Evolutionary conservation across 2,888 invertebrate species (phyloP).

Genomic region (Agrotis clavis): DNA sequence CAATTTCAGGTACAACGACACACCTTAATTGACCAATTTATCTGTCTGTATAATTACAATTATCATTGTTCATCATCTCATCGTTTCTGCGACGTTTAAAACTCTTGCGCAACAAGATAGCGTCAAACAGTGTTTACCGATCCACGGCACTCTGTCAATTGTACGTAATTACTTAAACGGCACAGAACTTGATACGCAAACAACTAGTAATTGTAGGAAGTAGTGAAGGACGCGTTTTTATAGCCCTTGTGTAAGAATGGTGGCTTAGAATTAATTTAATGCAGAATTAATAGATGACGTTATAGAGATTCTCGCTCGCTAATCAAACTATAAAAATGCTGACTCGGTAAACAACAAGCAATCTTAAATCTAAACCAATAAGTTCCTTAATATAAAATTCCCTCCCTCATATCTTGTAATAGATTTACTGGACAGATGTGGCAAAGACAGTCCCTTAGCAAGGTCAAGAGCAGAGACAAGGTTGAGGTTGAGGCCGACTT

Average conservation of each 20-base stretch:
- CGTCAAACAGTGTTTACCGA: constrained; percentile 45
- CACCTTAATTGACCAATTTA: constrained; percentile 3
- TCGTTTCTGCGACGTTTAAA: constrained; percentile 15
- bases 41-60: constrained; percentile 5
- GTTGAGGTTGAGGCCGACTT: constrained; percentile 51
- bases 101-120: constrained; percentile 32
- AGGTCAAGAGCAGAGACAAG: constrained; percentile 60
- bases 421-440: constrained; percentile 27
- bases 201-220: constrained; percentile 56
- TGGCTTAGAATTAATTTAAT: constrained; percentile 13
- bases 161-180: constrained; percentile 41
- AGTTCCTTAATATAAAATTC: constrained; percentile 5
- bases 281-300: neutral
- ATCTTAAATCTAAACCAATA: neutral
- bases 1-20: neutral
- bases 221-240: constrained; percentile 48
- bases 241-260: constrained; percentile 8
- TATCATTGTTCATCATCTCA: constrained; percentile 22
- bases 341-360: constrained; percentile 3
- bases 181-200: constrained; percentile 47
- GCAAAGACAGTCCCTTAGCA: constrained; percentile 39
- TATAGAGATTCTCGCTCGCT: constrained; percentile 3
- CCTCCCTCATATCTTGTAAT: constrained; percentile 13
- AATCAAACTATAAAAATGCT: neutral
- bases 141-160: constrained; percentile 51